Evolutionary conservation across 2,888 invertebrate species (phyloP).

Genomic region (Psylliodes chrysocephalus): DNA sequence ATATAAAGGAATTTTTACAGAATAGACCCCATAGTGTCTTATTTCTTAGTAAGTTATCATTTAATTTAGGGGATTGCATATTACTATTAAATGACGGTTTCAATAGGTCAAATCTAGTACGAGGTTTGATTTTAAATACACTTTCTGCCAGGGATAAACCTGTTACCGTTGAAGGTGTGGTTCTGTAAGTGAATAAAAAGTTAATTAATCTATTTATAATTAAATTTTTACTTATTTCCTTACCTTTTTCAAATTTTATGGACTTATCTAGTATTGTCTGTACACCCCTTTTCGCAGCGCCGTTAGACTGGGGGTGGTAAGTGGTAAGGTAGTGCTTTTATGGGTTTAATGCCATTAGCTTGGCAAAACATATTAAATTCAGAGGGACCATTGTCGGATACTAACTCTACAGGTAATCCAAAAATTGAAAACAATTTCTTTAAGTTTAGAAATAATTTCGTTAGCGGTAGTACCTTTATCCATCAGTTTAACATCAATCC

Average conservation of each 20-base stretch:
- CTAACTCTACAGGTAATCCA: constrained; percentile 41
- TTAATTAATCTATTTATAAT: constrained; percentile 1
- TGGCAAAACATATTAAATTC: constrained; percentile 45
- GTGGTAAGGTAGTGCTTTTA: constrained; percentile 44
- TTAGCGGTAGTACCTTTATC: constrained; percentile 36
- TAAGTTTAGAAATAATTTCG: constrained; percentile 26
- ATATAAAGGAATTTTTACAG: too few relatives aligned
- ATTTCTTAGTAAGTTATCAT: too few relatives aligned
- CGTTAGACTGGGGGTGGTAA: constrained; percentile 47
- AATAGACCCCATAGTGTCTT: too few relatives aligned
- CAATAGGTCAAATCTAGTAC: too few relatives aligned
- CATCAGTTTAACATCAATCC: constrained; percentile 47
- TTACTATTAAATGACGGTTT: constrained; percentile 31
- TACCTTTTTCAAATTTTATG: constrained; percentile 6
- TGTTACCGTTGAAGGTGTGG: constrained; percentile 17
- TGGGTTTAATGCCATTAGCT: constrained; percentile 47
- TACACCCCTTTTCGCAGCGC: constrained; percentile 41
- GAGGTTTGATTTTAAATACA: constrained; percentile 29
- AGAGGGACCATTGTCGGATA: too few relatives aligned
- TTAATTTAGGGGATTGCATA: not conserved
- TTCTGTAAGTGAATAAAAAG: constrained; percentile 27
- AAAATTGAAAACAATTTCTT: constrained; percentile 41
- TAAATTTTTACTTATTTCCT: not conserved
- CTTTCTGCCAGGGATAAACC: constrained; percentile 11
- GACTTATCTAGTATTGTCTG: constrained; percentile 41